Evolutionary conservation across 2,113 vertebrate species (phyloP), one percentile per base, ranked within the genome.

Genomic region (Petroica traversi): DNA sequence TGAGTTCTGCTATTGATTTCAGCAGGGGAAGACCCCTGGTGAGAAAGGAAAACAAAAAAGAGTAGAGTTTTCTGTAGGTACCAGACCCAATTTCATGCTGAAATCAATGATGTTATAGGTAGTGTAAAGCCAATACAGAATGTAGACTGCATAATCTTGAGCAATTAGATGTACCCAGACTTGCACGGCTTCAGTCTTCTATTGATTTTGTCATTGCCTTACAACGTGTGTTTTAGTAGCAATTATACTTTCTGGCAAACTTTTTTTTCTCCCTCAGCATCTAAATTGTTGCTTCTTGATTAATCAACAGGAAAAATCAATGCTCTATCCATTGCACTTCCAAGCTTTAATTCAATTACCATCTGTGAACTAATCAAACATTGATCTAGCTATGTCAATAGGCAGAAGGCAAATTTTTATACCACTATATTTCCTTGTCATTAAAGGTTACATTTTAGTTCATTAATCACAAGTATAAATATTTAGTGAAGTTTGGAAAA

Each of bases 271-370:
- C n/a, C 84, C 83, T 92, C 96, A 94, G 83, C 71, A 88, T 92
- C 84, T 95, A 72, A 96, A 93, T 76, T 94, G 88, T 95, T 95
- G 94, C 71, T 88, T 91, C 93, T 96, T 97, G 92, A 95, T 95
- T 97, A 96, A 89, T 94, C 89, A 94, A 97, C 85, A 91, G 48
- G 85, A 96, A 95, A 97, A 97, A 95, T 97, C 95, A 73, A 96
- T 97, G 38, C 54, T 78, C 58, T 93, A 92, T 88, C 81, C 85
- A 79, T 96, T 86, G 74, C 43, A 84, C 43, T 94, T 96, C 58
- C 71, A 91, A 89, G 68, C 38, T 91, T 94, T 96, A 96, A 97
- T 97, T 97, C 92, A 97, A 95, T 96, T 97, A 95, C 88, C 68
- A 67, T 81, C 80, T 92, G 63, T 85, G 93, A 97, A 88, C 89